Percentiles rank a stretch among this genome's conserved stretches.
These are phyloP conservation scores for Trigoniulus corallinus DNA, from an alignment of 1,140 invertebrate genomes.

Conservation along the genomic window DNA sequence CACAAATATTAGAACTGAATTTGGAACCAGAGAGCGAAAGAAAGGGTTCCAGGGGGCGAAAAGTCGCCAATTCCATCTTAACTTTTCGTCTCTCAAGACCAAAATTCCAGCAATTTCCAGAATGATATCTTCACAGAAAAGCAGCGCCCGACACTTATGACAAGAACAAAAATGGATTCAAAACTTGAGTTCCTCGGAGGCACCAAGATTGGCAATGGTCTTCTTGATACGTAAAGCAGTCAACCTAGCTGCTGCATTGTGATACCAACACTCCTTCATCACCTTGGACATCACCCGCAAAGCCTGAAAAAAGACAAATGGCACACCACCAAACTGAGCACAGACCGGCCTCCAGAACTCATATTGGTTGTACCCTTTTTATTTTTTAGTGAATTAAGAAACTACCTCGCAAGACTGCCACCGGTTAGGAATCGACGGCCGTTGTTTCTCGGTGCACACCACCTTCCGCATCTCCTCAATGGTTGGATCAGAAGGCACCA, in stretches of 20 bases:
- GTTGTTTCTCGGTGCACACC: slow-evolving; percentile 64
- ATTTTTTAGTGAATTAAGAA: not conserved
- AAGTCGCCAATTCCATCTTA: too few species aligned
- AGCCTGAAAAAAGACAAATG: slow-evolving; percentile 38
- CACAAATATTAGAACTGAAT: too few species aligned
- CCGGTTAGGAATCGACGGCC: slow-evolving; percentile 73
- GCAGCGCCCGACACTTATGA: too few species aligned
- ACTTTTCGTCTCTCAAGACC: too few species aligned
- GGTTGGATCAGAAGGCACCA: slow-evolving; percentile 78
- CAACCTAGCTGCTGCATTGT: slow-evolving; percentile 83
- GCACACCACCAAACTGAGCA: slow-evolving; percentile 3
- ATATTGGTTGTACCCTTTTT: not conserved
- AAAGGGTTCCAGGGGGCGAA: too few species aligned
- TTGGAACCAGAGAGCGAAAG: too few species aligned
- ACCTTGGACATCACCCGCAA: slow-evolving; percentile 79
- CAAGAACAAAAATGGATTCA: slow-evolving; percentile 10
- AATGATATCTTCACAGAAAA: too few species aligned
- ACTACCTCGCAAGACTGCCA: slow-evolving; percentile 57
- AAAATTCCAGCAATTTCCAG: too few species aligned
- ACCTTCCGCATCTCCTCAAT: slow-evolving; percentile 88
- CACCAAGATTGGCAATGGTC: slow-evolving; percentile 50
- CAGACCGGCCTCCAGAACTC: not conserved
- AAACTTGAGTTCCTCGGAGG: slow-evolving; percentile 23
- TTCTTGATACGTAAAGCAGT: slow-evolving; percentile 90
- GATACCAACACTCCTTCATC: slow-evolving; percentile 96